Evolutionary conservation across 2,113 vertebrate genomes (phyloP).

Genomic region (Poeciliopsis prolifica): DNA sequence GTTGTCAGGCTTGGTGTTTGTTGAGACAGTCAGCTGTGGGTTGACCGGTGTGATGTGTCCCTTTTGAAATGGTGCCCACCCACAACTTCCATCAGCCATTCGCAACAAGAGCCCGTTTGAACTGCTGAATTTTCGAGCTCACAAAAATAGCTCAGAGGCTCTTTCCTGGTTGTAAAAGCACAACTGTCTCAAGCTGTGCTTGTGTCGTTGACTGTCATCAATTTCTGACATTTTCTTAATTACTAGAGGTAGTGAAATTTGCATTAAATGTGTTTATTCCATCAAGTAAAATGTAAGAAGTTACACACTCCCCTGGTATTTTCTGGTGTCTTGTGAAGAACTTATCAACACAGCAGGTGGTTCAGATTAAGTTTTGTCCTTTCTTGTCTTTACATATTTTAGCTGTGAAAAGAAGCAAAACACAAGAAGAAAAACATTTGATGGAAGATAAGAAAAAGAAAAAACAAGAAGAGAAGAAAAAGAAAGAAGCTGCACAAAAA

Average conservation of each 20-base stretch:
- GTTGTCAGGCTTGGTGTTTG: no score
- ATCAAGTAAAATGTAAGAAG: no score
- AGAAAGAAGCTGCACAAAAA: slow-evolving; percentile 97
- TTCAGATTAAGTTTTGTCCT: background rate
- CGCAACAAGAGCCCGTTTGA: background rate
- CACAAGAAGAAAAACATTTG: slow-evolving; percentile 94
- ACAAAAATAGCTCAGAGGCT: background rate
- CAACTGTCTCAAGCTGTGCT: background rate
- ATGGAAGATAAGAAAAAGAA: slow-evolving; percentile 99
- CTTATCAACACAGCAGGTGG: slow-evolving; percentile 3
- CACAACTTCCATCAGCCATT: background rate
- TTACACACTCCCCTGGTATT: no score
- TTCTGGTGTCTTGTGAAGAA: background rate
- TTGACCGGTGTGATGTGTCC: no score
- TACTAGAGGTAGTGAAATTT: no score
- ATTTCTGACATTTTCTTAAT: background rate
- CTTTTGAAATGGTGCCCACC: no score
- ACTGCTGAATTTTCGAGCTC: background rate
- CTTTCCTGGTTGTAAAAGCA: background rate
- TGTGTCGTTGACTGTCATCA: background rate
- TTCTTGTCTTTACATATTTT: slow-evolving; percentile 38
- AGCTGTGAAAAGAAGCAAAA: slow-evolving; percentile 89
- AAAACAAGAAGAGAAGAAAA: slow-evolving; percentile 99
- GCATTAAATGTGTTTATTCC: no score
- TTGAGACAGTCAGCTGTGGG: no score